Base-by-base conservation (phyloP, 2,797 vertebrate species). In the Anniella stebbinsi region DNA sequence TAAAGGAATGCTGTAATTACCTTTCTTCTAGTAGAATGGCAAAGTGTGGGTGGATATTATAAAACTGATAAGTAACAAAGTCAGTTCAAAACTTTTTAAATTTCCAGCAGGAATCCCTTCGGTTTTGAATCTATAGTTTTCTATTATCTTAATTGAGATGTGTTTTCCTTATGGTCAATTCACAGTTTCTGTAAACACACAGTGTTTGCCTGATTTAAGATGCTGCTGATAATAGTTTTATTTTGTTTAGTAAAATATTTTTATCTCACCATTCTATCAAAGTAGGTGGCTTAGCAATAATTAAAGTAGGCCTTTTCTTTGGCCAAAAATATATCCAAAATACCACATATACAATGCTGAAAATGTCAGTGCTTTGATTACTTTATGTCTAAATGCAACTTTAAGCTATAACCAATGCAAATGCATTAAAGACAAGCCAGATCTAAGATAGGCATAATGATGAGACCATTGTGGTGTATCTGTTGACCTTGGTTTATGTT, bases 271-370 rank as follows among this genome's bases (percentile, higher is more conserved):
- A 33, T 75, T 86, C 51, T 13, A 57, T 28, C 48, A 18, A 57
- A 69, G 38, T 3, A 25, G 36, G 18, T 11, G 54, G 15, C 30
- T 36, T 28, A 51, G 69, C 30, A 72, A n/a, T 85, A 17, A 21
- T 80, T 41, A 41, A 67, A 83, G 4, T 41, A 45, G 48, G 18
- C 10, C 6, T 87, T 28, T 2, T 12, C 84, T 84, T 90, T 85
- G 33, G 80, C 80, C 81, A 90, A 63, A 69, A 33, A 80, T 48
- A 30, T 0, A 0, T 0, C 30, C 69, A 25, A 41, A 45, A 67
- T 45, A 7, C 38, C 0, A 0, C 69, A 1, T 38, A 70, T 87
- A 45, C 2, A 78, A 38, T 8, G 73, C 36, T 85, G 80, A 91
- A 91, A 77, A 0, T n/a, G 10, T 0, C 66, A 75, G 21, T 38